phyloP scores from a whole-genome alignment of 2,888 invertebrate genomes.

The Argyra leucocephala region DNA sequence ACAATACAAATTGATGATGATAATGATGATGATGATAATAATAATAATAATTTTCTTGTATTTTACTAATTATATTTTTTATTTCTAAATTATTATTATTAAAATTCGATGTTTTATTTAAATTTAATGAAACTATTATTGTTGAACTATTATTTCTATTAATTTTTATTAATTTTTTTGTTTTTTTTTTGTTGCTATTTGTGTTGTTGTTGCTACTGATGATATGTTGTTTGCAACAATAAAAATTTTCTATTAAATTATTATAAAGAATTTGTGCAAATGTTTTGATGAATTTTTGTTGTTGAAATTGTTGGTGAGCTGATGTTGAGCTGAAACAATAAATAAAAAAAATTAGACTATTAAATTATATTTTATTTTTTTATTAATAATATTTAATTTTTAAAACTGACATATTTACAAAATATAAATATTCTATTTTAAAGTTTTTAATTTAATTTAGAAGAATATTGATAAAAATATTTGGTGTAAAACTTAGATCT shows the following conservation, averaged over 20 bases:
- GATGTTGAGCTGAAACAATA: not conserved
- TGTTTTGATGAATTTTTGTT: slow-evolving; percentile 4
- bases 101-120: slow-evolving; percentile 6
- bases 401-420: no score
- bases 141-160: slow-evolving; percentile 1
- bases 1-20: slow-evolving; percentile 6
- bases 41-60: not conserved
- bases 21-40: not conserved
- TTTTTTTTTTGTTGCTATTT: not conserved
- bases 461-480: no score
- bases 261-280: slow-evolving; percentile 1
- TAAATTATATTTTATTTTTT: no score
- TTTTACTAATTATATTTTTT: not conserved
- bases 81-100: slow-evolving; percentile 2
- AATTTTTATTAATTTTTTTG: not conserved
- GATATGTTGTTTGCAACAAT: slow-evolving; percentile 6
- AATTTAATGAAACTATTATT: slow-evolving; percentile 1
- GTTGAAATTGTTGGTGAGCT: not conserved
- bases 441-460: no score
- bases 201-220: not conserved
- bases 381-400: no score
- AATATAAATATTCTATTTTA: no score
- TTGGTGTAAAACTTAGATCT: no score
- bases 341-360: not conserved
- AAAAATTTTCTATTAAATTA: not conserved